Evolutionary conservation across 2,888 invertebrate genomes (phyloP), one percentile per base, ranked within the genome.

Genomic region (Druceiella hillmani): DNA sequence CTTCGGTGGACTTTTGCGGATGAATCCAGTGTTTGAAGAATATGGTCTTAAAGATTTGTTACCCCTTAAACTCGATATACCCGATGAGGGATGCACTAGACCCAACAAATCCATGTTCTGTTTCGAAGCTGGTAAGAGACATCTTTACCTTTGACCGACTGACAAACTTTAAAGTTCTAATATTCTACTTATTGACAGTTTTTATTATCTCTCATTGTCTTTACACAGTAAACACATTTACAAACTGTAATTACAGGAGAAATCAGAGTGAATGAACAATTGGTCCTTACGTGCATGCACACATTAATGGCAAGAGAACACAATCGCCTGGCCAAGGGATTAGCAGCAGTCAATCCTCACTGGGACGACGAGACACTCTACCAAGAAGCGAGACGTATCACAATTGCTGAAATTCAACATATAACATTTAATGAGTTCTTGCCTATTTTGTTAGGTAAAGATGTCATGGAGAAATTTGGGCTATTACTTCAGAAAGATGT

Each of bases 351-450:
- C 3, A 93, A 94, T 65, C 89, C 89, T 1, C 90, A 89, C 58
- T 93, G 92, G 93, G 88, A 91, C 54, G 93, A 93, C 54, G 93
- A 93, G 64, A 91, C 85, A 0, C 62, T 92, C 1, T 93, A 83
- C 74, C 92, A 92, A 67, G 91, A 91, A 66, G 69, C 89, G 0
- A 74, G 91, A 46, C 76, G 90, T 35, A 87, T 92, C 52, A 83
- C 83, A 50, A 84, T 91, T 37, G 91, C 88, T 3, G 81, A 84
- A 59, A 85, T 92, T 40, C 91, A 92, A 57, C 91, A 92, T 55
- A 82, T 92, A 40, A 91, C 90, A 0, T 92, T 79, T 64, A 91
- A 91, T 55, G 92, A 92, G 62, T 92, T 91, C 62, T 62, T 92
- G 50, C 91, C 92, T 7, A 87, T 92, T 51, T 63, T 92, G 6